Base-by-base conservation (phyloP, 2,888 invertebrate genomes). In the Epinotia ramella region DNA sequence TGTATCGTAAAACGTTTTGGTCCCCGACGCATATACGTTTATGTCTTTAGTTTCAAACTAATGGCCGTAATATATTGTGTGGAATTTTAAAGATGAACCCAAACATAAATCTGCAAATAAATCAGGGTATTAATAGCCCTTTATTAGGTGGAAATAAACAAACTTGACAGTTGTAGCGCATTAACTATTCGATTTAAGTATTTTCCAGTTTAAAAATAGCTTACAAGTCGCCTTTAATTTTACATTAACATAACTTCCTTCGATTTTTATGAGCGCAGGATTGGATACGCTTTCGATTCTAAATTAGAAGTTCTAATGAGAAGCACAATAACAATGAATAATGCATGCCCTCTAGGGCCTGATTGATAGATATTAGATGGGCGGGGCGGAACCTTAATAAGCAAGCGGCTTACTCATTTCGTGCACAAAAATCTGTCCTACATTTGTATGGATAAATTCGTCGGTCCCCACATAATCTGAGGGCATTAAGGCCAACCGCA, bases 201-300 rank as follows among this genome's bases (percentile, higher is more conserved):
- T 44, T 70, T 64, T 65, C 59, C 57, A 57, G 71, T 67, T 62
- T 66, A 53, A 33, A 67, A 67, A 72, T 72, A 44, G 18, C 57
- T n/a, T 33, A 63, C 24, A 44, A 67, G 56, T 71, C 56, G 56
- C 59, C 65, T 66, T 67, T 57, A 72, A 57, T 66, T 63, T 46
- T 18, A 46, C 56, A 67, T 76, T 72, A 75, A 65, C 71, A 75
- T 75, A 71, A 66, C 60, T 75, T 66, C 71, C 62, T 76, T 71
- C 57, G 24, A 12, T 53, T 56, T 75, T 70, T 63, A 71, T 79
- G 81, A 71, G 82, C 78, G 78, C 82, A 80, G 82, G 83, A 88
- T 89, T 89, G 86, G 87, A 86, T 80, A 82, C 86, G 87, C 85
- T 88, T 87, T 89, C 86, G 80, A 85, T 84, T 84, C 79, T 78